These are phyloP conservation scores for Trinorchestia longiramus DNA, from an alignment of 1,140 invertebrate species.

Conservation along the genomic window DNA sequence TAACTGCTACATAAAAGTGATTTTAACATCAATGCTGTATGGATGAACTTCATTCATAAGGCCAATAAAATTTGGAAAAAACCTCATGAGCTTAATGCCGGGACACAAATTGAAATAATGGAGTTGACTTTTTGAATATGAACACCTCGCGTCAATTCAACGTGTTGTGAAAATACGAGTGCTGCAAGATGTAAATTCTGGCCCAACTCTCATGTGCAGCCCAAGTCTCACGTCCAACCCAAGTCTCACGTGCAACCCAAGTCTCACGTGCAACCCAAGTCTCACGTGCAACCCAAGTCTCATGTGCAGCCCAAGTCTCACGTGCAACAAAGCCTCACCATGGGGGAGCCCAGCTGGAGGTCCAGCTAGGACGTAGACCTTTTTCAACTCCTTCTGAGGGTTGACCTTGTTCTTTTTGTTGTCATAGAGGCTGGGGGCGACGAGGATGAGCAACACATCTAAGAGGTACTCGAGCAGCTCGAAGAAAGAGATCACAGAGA, in stretches of 20 bases:
- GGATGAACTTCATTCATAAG: no score
- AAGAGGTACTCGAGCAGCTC: conserved; percentile 54
- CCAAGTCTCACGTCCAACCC: background rate
- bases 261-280: background rate
- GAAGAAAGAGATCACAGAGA: conserved; percentile 23
- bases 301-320: background rate
- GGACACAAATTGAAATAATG: no score
- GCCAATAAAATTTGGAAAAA: no score
- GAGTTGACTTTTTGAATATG: no score
- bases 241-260: background rate
- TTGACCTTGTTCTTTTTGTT: background rate
- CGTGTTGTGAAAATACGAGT: no score
- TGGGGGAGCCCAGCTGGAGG: background rate
- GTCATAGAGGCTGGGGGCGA: background rate
- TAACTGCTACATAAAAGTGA: no score
- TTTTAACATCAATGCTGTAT: no score
- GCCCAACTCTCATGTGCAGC: background rate
- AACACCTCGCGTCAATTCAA: no score
- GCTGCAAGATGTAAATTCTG: no score
- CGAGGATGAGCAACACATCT: conserved; percentile 49
- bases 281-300: background rate
- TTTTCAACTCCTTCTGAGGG: background rate
- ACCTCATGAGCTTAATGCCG: no score
- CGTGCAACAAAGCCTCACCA: background rate
- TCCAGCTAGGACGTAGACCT: conserved; percentile 32